Evolutionary conservation across 2,888 invertebrate species (phyloP), one percentile per base, ranked within the genome.

Genomic region (Microplitis deprimator): DNA sequence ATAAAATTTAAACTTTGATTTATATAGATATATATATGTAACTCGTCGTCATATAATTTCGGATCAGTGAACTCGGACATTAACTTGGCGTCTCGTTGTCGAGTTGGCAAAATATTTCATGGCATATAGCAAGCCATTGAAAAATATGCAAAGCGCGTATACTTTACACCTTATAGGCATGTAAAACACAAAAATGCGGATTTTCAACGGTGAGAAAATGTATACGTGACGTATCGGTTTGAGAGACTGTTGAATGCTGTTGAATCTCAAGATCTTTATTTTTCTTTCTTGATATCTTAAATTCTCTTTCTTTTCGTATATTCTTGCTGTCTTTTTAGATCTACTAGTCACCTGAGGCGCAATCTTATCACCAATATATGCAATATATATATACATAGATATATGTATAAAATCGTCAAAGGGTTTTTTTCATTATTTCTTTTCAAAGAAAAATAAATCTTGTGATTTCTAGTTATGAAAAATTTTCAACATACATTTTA

Each of bases 191-290:
- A 16, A 50, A 62, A 73, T 40, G 40, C 17, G 72, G 61, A 71
- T 71, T 61, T 72, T 72, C 72, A 40, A 13, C n/a, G 62, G 8
- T 29, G 38, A 72, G 62, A 40, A 72, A 39, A 60, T 29, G 62
- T 72, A 20, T 40, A 40, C 40, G 62, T 62, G 40, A 72, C 72
- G 40, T 72, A 61, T 71, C 59, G 71, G 61, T n/a, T 69, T 29
- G 29, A 29, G 4, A 29, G 29, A 29, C 29, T 29, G 29, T 29
- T 29, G 29, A 4, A 59, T 38, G 2, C 39, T 62, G 6, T 62
- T 7, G 62, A 62, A 62, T 62, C 62, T 62, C 62, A 62, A 62
- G 17, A 6, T 62, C 16, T 62, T 62, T 17, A 62, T 13, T 17
- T 62, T 17, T 16, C 62, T 62, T 62, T 62, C 59, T 59, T 59